Evolutionary conservation across 2,113 vertebrate genomes (phyloP).

Genomic region (Chrysemys picta): DNA sequence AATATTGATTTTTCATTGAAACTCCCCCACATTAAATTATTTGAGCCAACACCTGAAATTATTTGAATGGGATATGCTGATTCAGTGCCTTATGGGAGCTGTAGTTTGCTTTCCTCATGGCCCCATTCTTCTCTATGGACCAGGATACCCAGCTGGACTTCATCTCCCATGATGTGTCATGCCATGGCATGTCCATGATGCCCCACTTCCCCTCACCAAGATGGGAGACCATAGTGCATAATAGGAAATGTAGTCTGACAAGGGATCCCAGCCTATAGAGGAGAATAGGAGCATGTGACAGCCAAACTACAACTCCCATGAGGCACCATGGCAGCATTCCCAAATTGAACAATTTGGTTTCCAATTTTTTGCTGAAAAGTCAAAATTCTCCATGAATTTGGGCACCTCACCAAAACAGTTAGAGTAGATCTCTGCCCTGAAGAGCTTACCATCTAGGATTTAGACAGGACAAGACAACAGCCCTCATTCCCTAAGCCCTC

Average conservation of each 20-base stretch:
- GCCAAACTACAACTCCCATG: accelerated
- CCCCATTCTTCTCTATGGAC: neutral
- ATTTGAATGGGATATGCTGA: neutral
- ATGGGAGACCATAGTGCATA: neutral
- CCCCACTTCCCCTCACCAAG: neutral
- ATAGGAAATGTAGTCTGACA: slow-evolving; percentile 24
- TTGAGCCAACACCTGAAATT: neutral
- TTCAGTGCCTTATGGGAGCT: neutral
- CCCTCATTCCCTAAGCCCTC: neutral
- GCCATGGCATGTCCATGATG: neutral
- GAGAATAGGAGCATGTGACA: neutral
- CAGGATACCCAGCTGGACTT: neutral
- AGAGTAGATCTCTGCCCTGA: neutral
- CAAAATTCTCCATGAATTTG: neutral
- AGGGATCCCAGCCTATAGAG: neutral
- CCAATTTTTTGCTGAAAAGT: accelerated
- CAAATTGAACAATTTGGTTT: accelerated
- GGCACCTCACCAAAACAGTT: neutral
- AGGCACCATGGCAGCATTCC: accelerated
- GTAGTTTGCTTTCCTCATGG: neutral
- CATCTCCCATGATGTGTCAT: neutral
- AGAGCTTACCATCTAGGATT: neutral
- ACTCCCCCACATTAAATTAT: neutral
- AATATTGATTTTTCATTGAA: neutral
- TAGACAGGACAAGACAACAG: neutral